phyloP scores from a whole-genome alignment of 2,113 vertebrate genomes.

The Rynchops niger region DNA sequence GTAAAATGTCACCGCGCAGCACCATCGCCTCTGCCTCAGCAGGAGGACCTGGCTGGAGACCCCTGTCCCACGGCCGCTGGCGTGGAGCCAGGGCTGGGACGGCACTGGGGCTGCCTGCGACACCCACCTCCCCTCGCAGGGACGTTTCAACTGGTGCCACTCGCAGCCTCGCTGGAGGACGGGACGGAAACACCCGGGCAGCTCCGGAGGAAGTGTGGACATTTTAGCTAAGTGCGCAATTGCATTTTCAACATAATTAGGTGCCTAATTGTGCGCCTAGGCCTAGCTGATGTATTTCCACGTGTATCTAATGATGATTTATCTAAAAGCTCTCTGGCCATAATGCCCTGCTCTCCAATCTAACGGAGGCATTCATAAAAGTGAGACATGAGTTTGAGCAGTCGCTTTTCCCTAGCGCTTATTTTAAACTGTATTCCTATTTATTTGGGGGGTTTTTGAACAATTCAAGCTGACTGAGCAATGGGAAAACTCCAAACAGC shows the following conservation, averaged over 20 bases:
- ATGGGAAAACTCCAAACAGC: neutral
- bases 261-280: conserved; percentile 46
- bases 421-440: neutral
- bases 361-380: neutral
- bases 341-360: neutral
- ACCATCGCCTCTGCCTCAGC: fast-evolving
- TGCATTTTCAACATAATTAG: conserved; percentile 55
- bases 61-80: too few species aligned
- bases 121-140: neutral
- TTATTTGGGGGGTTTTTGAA: neutral
- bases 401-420: neutral
- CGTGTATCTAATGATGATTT: conserved; percentile 33
- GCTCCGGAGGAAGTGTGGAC: neutral
- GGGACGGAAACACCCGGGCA: neutral
- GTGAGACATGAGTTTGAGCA: neutral
- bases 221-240: neutral
- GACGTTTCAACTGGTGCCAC: neutral
- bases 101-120: fast-evolving
- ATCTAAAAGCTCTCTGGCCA: neutral
- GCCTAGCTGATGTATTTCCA: conserved; percentile 5
- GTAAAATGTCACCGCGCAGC: fast-evolving
- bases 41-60: too few species aligned
- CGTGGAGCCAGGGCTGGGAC: fast-evolving
- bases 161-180: neutral
- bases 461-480: neutral